phyloP scores from a whole-genome alignment of 2,113 vertebrate species.

The Nibea coibor region DNA sequence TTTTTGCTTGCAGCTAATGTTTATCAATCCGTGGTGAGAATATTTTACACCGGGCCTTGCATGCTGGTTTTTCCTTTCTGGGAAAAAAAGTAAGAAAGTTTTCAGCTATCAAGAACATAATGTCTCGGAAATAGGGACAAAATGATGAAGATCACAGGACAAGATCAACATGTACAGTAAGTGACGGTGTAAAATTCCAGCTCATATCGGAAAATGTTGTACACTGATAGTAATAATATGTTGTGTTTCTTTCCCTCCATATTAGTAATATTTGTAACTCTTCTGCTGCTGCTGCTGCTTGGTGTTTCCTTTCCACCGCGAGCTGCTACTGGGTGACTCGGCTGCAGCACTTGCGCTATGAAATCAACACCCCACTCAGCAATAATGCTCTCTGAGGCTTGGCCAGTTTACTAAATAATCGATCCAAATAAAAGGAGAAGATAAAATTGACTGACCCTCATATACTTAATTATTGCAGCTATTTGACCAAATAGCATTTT shows the following conservation, averaged over 20 bases:
- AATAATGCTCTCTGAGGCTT: slow-evolving; percentile 86
- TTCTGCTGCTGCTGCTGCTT: background rate
- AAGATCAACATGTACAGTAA: background rate
- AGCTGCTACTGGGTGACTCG: slow-evolving; percentile 51
- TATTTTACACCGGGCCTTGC: slow-evolving; percentile 27
- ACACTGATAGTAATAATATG: background rate
- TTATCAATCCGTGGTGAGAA: slow-evolving; percentile 57
- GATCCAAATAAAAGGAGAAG: slow-evolving; percentile 92
- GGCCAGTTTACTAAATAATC: slow-evolving; percentile 87
- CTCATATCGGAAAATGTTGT: slow-evolving; percentile 1
- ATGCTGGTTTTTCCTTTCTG: slow-evolving; percentile 1
- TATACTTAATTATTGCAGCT: slow-evolving; percentile 94
- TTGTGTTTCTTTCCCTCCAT: slow-evolving; percentile 1
- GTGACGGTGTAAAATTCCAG: slow-evolving; percentile 13
- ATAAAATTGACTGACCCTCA: slow-evolving; percentile 93
- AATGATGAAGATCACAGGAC: slow-evolving; percentile 11
- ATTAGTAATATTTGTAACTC: slow-evolving; percentile 15
- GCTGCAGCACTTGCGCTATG: slow-evolving; percentile 70
- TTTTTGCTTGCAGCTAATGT: slow-evolving; percentile 67
- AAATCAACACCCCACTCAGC: slow-evolving; percentile 83
- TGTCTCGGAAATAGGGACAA: slow-evolving; percentile 25
- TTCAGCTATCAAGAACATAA: slow-evolving; percentile 16
- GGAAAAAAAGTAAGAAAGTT: slow-evolving; percentile 20
- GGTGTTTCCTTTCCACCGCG: slow-evolving; percentile 26
- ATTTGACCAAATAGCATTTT: slow-evolving; percentile 89